A percentile compares a stretch with the other conserved stretches of the same genome.
These are phyloP conservation scores for Trimorus sp. DNA, from an alignment of 2,888 invertebrate species.

Conservation along the genomic window DNA sequence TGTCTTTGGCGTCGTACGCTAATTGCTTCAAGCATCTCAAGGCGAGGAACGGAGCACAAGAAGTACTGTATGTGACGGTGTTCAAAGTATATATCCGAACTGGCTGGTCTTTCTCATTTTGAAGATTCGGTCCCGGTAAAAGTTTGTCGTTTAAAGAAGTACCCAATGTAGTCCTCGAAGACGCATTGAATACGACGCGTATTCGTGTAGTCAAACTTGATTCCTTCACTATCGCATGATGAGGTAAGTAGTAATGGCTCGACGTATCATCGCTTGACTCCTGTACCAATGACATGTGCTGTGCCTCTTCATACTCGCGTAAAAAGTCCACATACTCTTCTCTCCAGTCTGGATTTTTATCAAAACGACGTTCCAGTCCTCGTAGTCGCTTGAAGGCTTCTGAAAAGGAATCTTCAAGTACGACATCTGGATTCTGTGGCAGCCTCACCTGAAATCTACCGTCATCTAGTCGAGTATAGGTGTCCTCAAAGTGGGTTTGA, in stretches of 20 bases:
- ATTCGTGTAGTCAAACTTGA: too few species aligned
- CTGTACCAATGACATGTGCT: too few species aligned
- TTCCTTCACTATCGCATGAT: too few species aligned
- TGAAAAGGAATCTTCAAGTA: conserved; percentile 22
- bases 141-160: conserved; percentile 1
- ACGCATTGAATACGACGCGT: too few species aligned
- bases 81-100: conserved; percentile 8
- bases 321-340: too few species aligned
- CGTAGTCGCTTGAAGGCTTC: neutral
- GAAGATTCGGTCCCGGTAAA: neutral
- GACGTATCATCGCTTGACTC: too few species aligned
- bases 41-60: conserved; percentile 19
- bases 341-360: too few species aligned
- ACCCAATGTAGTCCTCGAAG: too few species aligned
- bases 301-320: too few species aligned
- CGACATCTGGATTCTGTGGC: conserved; percentile 23
- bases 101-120: conserved; percentile 6
- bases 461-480: conserved; percentile 11
- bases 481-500: conserved; percentile 27
- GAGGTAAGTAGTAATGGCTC: too few species aligned
- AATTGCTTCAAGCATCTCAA: conserved; percentile 15
- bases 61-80: conserved; percentile 27
- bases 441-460: conserved; percentile 56
- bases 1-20: neutral
- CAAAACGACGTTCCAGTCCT: too few species aligned